Evolutionary conservation across 2,888 invertebrate genomes (phyloP).

Genomic region (Sarcophaga caerulescens): DNA sequence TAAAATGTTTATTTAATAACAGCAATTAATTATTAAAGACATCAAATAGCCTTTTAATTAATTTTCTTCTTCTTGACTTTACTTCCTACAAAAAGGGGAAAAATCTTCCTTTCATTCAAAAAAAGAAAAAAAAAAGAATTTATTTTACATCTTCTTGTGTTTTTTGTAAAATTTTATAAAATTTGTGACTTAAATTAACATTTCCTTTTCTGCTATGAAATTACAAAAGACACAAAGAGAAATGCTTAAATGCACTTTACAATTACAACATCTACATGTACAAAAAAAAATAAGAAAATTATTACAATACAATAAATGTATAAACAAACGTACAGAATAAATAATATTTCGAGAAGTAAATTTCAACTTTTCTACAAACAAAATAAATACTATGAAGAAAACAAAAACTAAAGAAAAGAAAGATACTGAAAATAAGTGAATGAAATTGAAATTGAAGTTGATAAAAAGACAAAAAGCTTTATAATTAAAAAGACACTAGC

Average conservation of each 20-base stretch:
- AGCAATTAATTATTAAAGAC: no score
- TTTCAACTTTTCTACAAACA: not conserved
- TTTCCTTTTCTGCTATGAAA: not conserved
- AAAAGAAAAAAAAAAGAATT: slow-evolving; percentile 3
- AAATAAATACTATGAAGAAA: no score
- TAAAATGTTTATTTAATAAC: no score
- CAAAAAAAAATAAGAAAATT: not conserved
- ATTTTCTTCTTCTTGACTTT: no score
- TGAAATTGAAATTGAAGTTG: no score
- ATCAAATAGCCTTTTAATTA: no score
- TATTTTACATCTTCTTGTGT: slow-evolving; percentile 2
- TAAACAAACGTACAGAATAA: not conserved
- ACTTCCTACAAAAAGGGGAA: no score
- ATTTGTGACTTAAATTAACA: slow-evolving; percentile 33
- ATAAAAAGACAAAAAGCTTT: not conserved
- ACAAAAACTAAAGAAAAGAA: not conserved
- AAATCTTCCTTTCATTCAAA: no score
- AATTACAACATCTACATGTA: slow-evolving; percentile 8
- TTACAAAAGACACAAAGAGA: not conserved
- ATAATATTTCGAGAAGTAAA: not conserved
- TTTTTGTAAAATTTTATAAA: not conserved
- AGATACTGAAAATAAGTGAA: not conserved
- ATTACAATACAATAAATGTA: not conserved
- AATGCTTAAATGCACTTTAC: slow-evolving; percentile 38
- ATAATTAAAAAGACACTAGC: no score